Base-by-base conservation (phyloP, 2,888 invertebrate species). In the Limnephilus marmoratus region DNA sequence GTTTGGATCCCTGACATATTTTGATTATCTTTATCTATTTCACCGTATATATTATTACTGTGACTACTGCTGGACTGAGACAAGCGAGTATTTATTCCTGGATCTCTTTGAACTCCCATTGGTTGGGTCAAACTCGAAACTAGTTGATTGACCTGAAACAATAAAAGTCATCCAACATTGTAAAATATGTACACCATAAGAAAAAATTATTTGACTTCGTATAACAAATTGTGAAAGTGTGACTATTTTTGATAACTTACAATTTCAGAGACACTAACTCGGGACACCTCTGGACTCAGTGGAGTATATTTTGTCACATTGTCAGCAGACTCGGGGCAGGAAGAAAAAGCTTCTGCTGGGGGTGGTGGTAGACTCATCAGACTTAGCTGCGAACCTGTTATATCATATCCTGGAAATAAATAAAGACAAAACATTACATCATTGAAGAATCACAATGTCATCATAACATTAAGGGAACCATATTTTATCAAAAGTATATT, bases 321-420 rank as follows among this genome's bases (percentile, higher is more conserved):
- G 2, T 24, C 34, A 86, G 24, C 45, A 68, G 68, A 68, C 7
- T 68, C 68, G 0, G 85, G 37, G 13, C 81, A 53, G 18, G 53
- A 92, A 94, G 96, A 96, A 24, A 97, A 96, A 7, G 37, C 87
- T 31, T 87, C 87, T 15, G 68, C 87, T 2, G 98, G 98, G 1
- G 98, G 98, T 13, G 98, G 98, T 12, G 98, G 98, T 81, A 98
- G 95, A 85, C 98, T 98, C 94, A 96, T 97, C 92, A 97, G 94
- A 87, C 97, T 97, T 53, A 98, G 95, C 94, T 97, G 97, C 11
- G 98, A 98, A 7, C 98, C 98, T 18, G 97, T 96, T 13, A 97
- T 95, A 93, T 97, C 97, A 88, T 96, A 92, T 37, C 92, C 93
- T 92, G 53, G 11, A 91, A 91, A 49, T 12, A 31, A 82, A 68